Base-by-base conservation (phyloP, 1,140 invertebrate genomes). In the Trichoplusia ni region DNA sequence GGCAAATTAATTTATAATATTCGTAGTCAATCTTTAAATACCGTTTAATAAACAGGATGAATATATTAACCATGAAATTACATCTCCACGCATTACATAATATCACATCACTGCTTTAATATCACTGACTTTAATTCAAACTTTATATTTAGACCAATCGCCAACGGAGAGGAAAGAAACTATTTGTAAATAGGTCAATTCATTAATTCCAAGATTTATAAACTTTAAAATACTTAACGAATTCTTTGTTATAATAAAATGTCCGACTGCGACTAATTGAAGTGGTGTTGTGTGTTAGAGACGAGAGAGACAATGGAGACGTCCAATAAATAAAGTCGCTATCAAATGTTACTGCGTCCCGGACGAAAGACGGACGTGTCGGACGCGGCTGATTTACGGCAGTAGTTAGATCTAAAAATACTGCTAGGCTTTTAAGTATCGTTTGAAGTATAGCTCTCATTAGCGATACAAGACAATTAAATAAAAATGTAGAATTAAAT, bases 231-330 rank as follows among this genome's bases (percentile, higher is more conserved):
- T 23, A 25, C n/a, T 49, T 31, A 4, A 4, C 46, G 8, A 5
- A 49, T 49, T 49, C 46, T 31, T 49, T 31, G 25, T 49, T 31
- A 25, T 49, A 16, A 49, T 49, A 31, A 31, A 49, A 29, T 49
- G 25, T 13, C 6, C 9, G 1, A 19, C n/a, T 21, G 18, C 1
- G 25, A 2, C 13, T 29, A 16, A 29, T 31, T 49, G 11, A 29
- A 29, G 6, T 29, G 8, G 25, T 23, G 40, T 49, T 31, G 29
- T 49, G 25, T 31, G 9, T 13, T 8, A 40, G 13, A 6, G 19
- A 35, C 6, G 2, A 9, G 42, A 21, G 23, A 25, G 8, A 40
- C 21, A 40, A 56, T 56, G 25, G 21, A 56, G 9, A 56, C 13
- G 35, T 29, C 51, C 14, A 38, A 56, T 40, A 40, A 56, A 56